These are phyloP conservation scores for Schmidtea mediterranea DNA, from an alignment of 1,140 invertebrate species.

Conservation along the genomic window DNA sequence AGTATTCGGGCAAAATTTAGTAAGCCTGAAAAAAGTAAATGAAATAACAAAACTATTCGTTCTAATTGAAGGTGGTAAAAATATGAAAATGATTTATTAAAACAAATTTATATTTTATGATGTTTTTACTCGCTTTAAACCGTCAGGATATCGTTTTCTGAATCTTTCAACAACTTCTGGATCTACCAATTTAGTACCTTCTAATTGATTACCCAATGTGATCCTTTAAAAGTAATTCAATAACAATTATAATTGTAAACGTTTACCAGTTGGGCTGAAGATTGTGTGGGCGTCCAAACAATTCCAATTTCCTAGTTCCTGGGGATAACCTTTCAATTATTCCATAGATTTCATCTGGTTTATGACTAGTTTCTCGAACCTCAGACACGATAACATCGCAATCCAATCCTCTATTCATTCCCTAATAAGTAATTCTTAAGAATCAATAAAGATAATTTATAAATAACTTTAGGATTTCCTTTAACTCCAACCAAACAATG, in stretches of 20 bases:
- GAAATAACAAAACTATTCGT: too few species aligned
- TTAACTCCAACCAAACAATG: constrained; percentile 49
- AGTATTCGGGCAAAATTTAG: too few species aligned
- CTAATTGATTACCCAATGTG: constrained; percentile 71
- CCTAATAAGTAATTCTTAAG: constrained; percentile 19
- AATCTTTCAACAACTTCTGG: constrained; percentile 43
- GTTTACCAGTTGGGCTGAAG: constrained; percentile 78
- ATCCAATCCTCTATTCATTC: constrained; percentile 68
- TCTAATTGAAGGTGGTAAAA: too few species aligned
- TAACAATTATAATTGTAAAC: neutral
- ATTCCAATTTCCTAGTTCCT: constrained; percentile 78
- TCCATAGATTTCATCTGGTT: constrained; percentile 88
- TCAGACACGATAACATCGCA: constrained; percentile 93
- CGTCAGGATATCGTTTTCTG: constrained; percentile 1
- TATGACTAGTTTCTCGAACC: constrained; percentile 66
- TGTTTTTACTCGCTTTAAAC: neutral
- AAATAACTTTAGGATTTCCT: constrained; percentile 10
- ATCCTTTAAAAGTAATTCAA: constrained; percentile 35
- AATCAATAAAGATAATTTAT: neutral
- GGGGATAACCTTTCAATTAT: constrained; percentile 36
- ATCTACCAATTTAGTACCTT: constrained; percentile 71
- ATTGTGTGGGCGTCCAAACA: constrained; percentile 86
- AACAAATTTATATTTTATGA: too few species aligned
- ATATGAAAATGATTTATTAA: too few species aligned
- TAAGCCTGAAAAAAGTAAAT: too few species aligned